Evolutionary conservation across 2,888 invertebrate species (phyloP), one percentile per base, ranked within the genome.

Genomic region (Thymelicus acteon): DNA sequence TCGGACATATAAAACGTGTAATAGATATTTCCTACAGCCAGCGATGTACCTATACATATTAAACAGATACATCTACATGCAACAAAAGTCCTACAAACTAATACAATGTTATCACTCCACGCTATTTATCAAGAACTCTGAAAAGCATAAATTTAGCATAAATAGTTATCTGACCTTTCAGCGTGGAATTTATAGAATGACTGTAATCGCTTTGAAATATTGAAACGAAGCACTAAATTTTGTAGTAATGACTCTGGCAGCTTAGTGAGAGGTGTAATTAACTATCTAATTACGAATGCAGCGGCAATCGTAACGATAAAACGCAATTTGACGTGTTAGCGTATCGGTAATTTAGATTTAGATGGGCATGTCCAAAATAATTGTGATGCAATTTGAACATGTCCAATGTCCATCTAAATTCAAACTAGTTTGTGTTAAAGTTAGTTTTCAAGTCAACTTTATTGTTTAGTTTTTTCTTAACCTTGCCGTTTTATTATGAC

Each of bases 181-280:
- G 73, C 67, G 58, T 49, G 65, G 75, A 84, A 82, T 85, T 84
- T 84, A 83, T 81, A 78, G 77, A 75, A 72, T 78, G 73, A 74
- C 72, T 81, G 77, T 82, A 82, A 85, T 84, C 81, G 77, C 75
- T 71, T 79, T 84, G 82, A 85, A 80, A 81, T 85, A 83, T 85
- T 80, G 80, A 83, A 83, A 83, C 80, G 79, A 79, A 76, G 75
- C 80, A 75, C 74, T 79, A 77, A 77, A 77, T 74, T 76, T 75
- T 44, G 71, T 68, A 15, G 65, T 75, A 72, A 73, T 75, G 72
- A 74, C 60, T 31, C 61, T 66, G 60, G 66, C 49, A 44, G 15
- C 37, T 31, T 44, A 60, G 58, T 64, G 70, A 70, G 70, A 70
- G 70, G 64, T 70, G 64, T 60, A 70, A 64, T 19, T 65, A 64